These are phyloP conservation scores for Mongoloraphidia duomilia DNA, from an alignment of 2,888 invertebrate genomes.

Conservation along the genomic window DNA sequence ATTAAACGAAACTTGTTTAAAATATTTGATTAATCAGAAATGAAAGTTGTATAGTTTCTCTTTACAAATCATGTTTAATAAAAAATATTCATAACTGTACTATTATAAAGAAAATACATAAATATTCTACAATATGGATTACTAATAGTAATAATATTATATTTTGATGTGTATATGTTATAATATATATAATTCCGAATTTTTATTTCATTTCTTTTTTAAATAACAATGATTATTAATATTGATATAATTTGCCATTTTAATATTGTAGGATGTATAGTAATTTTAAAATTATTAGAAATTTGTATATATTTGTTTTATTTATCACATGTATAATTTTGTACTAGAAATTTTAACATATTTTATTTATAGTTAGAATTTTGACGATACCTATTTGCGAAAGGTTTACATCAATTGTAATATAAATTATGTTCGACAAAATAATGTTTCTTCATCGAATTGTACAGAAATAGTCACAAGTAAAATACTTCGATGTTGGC, in stretches of 20 bases:
- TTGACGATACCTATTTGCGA: no score
- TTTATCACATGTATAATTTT: neutral
- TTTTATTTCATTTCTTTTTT: neutral
- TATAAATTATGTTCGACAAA: no score
- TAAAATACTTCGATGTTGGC: no score
- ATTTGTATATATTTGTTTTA: neutral
- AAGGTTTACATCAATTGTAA: no score
- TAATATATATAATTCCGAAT: neutral
- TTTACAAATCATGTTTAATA: neutral
- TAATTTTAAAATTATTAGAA: neutral
- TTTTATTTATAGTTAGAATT: neutral
- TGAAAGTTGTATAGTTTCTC: neutral
- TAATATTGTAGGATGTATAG: neutral
- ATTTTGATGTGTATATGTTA: conserved; percentile 4
- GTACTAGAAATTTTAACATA: neutral
- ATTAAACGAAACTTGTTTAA: no score
- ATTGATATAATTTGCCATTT: neutral
- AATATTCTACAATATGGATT: conserved; percentile 1
- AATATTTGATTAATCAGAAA: no score
- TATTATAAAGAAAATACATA: neutral
- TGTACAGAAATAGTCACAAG: no score
- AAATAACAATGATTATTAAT: neutral
- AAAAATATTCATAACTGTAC: neutral
- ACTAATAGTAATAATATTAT: neutral
- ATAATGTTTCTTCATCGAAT: no score